Base-by-base conservation (phyloP, 2,113 vertebrate genomes). In the Semnornis frantzii region DNA sequence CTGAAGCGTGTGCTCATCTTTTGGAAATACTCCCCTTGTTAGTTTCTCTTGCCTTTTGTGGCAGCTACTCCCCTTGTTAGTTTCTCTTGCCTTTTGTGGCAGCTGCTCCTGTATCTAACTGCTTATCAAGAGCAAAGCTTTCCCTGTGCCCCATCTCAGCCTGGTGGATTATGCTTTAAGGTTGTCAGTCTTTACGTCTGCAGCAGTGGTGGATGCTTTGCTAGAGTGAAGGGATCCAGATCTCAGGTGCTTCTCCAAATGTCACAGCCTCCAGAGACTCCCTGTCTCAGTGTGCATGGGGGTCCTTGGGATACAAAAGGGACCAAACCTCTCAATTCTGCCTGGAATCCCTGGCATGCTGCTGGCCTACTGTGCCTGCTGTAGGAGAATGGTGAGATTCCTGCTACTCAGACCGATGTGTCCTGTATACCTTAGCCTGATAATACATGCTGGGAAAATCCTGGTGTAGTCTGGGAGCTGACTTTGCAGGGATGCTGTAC, bases 1-100 rank as follows among this genome's bases (percentile, higher is more conserved):
- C 73, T 65, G 46, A 69, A 84, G 34, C 37, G 17, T 90, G 86
- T 78, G 39, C 76, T 94, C 73, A 78, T 78, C 58, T 90, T 84
- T 85, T 85, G 65, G 44, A 91, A 93, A 94, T 75, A 37, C 19
- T 93, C 92, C 88, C 76, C 44, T 88, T 33, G 62, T 42, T 90
- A 52, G 42, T 71, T 88, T 81, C 69, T 65, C 44, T 93, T 58
- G 44, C 54, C 18, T 93, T 44, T 84, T 13, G 70, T 79, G n/a
- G n/a, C n/a, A n/a, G n/a, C n/a, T 75, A 37, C 19, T 93, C 92
- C 88, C 76, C 44, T 88, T 33, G 62, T 42, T 90, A 54, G 42
- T 71, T 88, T 81, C 69, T 65, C 46, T 93, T 58, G 44, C 54
- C 37, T 37, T 9, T 37, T 37, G 37, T 37, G 83, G 73, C 75